phyloP scores from a whole-genome alignment of 2,113 vertebrate species.

The Montifringilla adamsi region DNA sequence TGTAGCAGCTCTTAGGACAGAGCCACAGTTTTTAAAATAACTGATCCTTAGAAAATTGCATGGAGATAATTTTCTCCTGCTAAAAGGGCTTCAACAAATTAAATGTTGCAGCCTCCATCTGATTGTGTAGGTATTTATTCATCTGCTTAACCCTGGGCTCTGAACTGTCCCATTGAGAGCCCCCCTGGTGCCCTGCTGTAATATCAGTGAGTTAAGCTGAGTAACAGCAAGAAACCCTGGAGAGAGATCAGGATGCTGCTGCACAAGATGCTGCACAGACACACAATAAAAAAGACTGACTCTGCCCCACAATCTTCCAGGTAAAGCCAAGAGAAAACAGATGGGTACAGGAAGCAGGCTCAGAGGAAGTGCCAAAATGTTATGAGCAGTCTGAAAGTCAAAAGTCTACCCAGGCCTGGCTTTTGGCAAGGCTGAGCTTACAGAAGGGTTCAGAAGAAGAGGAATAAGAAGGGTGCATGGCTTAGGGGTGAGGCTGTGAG shows the following conservation, averaged over 20 bases:
- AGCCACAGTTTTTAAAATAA: not conserved
- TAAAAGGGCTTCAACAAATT: not conserved
- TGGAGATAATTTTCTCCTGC: not conserved
- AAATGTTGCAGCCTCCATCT: not conserved
- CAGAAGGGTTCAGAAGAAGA: not conserved
- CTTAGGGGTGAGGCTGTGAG: not conserved
- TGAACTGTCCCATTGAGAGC: not conserved
- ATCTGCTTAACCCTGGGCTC: constrained; percentile 19
- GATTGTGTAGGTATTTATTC: constrained; percentile 5
- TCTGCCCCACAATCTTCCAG: not conserved
- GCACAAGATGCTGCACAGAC: not conserved
- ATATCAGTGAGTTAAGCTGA: not conserved
- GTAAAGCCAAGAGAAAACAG: not conserved
- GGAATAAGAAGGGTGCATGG: not conserved
- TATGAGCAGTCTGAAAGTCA: not conserved
- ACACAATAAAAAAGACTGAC: not conserved
- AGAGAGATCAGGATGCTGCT: not conserved
- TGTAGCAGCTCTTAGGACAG: not conserved
- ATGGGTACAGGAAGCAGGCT: not conserved
- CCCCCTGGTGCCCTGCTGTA: not conserved
- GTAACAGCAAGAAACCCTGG: not conserved
- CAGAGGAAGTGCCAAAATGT: not conserved
- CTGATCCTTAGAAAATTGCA: not conserved
- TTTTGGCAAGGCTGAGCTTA: not conserved
- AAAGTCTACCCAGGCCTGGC: not conserved